Base-by-base conservation (phyloP, 2,113 vertebrate genomes). In the Synchiropus splendidus region DNA sequence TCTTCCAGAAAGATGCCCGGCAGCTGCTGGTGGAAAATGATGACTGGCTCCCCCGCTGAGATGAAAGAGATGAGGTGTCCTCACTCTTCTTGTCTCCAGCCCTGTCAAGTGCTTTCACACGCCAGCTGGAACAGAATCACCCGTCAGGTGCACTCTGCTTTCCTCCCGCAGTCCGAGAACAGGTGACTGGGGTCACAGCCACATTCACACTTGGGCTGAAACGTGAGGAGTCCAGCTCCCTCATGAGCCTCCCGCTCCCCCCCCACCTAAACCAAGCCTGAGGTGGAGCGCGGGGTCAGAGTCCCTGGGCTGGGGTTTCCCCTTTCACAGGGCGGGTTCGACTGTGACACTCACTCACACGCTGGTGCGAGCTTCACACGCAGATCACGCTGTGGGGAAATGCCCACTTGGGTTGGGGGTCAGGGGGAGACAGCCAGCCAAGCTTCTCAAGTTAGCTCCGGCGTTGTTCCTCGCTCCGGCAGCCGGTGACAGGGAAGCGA, bases 251-350 rank as follows among this genome's bases (percentile, higher is more conserved):
- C 31, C 72, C 50, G 43, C 49, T 63, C 16, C 69, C 51, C 36
- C 18, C 38, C 36, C 31, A 48, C 69, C 71, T 52, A 14, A 45
- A 62, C 55, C 64, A 56, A 53, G 43, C 58, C 36, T 45, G 27
- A 39, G 48, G 61, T 36, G 39, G 51, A 61, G 61, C 47, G 50
- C 51, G 48, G 54, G 56, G 54, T 69, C 53, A 65, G 15, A 59
- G 79, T 60, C 73, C 52, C 41, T 36, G 18, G 37, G 52, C 51
- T 62, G 45, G 67, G 63, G 77, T 74, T 77, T 77, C 63, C 71
- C 67, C 58, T 75, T 72, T 78, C 65, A 80, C 62, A 58, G 67
- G 53, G 46, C 62, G 18, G 15, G 41, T 77, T 51, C 65, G 45
- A 76, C 70, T 77, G 62, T 18, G 42, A 55, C 55, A 49, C 37